Conservation (phyloP, 1,140 invertebrate species). For the Zaprionus vittiger region DNA sequence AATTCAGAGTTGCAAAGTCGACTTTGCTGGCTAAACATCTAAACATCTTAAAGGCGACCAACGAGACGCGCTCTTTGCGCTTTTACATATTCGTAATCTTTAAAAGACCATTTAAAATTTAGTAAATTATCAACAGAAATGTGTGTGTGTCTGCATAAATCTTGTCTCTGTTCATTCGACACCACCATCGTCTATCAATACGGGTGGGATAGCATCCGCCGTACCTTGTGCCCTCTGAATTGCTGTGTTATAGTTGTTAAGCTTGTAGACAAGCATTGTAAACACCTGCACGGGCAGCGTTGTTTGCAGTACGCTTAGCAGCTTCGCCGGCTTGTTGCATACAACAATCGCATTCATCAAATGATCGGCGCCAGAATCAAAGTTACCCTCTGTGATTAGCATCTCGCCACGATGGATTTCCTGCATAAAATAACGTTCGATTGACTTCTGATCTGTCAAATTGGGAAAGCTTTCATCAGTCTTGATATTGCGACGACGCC, state of each 20-base stretch:
- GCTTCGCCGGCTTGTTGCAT: conserved; percentile 95
- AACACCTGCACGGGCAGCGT: conserved; percentile 96
- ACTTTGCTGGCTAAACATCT: background rate
- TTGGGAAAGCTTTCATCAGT: conserved; percentile 89
- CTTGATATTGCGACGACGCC: conserved; percentile 46
- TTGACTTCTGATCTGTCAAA: conserved; percentile 86
- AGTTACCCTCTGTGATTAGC: conserved; percentile 91
- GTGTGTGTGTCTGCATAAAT: background rate
- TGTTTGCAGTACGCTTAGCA: conserved; percentile 94
- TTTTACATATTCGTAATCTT: background rate
- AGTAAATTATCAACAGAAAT: conserved; percentile 3
- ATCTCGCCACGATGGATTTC: conserved; percentile 95
- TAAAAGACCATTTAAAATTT: conserved; percentile 30
- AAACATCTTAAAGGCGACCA: background rate
- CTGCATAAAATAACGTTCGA: conserved; percentile 86
- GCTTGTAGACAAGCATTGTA: conserved; percentile 91
- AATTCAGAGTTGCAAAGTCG: conserved; percentile 8
- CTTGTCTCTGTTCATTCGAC: conserved; percentile 19
- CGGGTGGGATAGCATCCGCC: conserved; percentile 11
- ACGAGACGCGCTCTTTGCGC: too few relatives aligned
- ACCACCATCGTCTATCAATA: conserved; percentile 30
- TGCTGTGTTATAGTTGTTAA: conserved; percentile 86
- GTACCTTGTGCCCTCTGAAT: background rate
- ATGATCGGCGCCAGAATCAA: conserved; percentile 96
- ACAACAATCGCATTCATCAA: conserved; percentile 96